Base-by-base conservation (phyloP, 2,888 invertebrate species). In the Amphipyra tragopoginis region DNA sequence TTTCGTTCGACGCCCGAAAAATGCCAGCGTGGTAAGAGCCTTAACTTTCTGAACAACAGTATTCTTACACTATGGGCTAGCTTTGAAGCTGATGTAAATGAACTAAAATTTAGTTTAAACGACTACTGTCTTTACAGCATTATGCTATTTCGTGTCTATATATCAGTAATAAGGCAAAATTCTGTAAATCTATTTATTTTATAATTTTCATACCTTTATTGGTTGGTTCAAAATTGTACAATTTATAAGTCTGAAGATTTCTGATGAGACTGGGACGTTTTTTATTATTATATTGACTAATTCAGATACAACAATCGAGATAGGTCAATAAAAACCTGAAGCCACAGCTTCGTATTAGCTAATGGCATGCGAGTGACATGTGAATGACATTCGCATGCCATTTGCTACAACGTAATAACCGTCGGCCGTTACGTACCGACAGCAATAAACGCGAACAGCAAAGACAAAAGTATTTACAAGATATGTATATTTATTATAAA, bases 401-500 rank as follows among this genome's bases (percentile, higher is more conserved):
- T 13, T 33, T 9, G 42, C 14, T n/a, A 29, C 2, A 14, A 43
- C 33, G 8, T 38, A 38, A 33, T 13, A 13, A 1, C 13, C 5
- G 39, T 26, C 58, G 49, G 45, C 53, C 33, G 44, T 43, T 33
- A 15, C 15, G 39, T 15, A 38, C 34, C 61, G 33, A 51, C 51
- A 39, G 34, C 55, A 69, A 45, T 47, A 54, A 60, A 45, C 62
- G 53, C 72, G 53, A 59, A 70, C 71, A 68, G 67, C 73, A 68
- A 77, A 61, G 62, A 65, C 69, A 68, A 62, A 68, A 77, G 53
- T 87, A 87, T 88, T 74, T 86, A 88, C 87, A 87, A 78, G 88
- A 88, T 88, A 87, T 87, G 87, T 87, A 82, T 84, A 72, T 74
- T 76, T 79, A 72, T 70, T 68, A 72, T 69, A 77, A 80, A 77